These are phyloP conservation scores for Perithous albicinctus DNA, from an alignment of 2,888 invertebrate species.

Conservation along the genomic window DNA sequence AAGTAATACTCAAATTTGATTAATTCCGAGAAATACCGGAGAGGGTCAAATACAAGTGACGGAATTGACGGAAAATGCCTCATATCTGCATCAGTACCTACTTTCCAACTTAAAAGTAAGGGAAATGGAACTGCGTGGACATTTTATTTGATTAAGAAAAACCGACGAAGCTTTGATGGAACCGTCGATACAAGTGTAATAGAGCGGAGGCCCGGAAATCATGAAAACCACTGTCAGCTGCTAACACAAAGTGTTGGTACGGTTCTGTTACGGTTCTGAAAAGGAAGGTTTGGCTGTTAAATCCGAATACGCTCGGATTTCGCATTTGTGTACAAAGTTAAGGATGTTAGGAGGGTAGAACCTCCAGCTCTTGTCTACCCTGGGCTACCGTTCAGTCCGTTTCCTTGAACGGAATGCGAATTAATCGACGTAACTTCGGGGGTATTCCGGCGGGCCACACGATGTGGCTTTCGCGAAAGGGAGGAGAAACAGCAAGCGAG, in stretches of 20 bases:
- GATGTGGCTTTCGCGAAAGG: conserved; percentile 2
- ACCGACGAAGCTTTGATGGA: neutral
- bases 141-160: neutral
- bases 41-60: no score
- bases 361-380: conserved; percentile 42
- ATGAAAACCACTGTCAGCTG: neutral
- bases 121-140: neutral
- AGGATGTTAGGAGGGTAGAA: conserved; percentile 15
- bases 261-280: conserved; percentile 2
- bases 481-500: neutral
- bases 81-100: no score
- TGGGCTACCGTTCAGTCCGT: conserved; percentile 73
- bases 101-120: no score
- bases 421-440: conserved; percentile 79
- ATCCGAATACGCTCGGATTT: conserved; percentile 41
- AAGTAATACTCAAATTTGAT: no score
- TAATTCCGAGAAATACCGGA: no score
- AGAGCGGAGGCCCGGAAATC: neutral
- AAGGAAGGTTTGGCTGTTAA: conserved; percentile 29
- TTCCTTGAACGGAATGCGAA: conserved; percentile 77
- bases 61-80: no score
- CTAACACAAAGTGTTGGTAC: neutral
- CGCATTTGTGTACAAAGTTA: conserved; percentile 43
- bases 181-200: conserved; percentile 20
- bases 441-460: neutral